Evolutionary conservation across 2,113 vertebrate genomes (phyloP).

Genomic region (Semnornis frantzii): DNA sequence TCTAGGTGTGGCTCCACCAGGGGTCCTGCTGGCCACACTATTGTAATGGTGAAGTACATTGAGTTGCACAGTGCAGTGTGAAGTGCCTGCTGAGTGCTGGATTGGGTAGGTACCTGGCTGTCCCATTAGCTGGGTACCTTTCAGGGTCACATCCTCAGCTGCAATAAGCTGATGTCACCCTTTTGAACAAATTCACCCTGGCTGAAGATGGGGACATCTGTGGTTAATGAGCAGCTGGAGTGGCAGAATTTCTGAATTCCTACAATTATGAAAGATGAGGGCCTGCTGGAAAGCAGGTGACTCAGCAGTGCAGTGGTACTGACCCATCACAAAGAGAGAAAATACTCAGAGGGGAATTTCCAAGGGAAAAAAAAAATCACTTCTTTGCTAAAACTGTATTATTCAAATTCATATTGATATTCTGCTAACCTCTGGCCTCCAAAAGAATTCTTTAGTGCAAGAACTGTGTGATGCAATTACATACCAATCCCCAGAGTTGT

Average conservation of each 20-base stretch:
- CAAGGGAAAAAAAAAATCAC: neutral
- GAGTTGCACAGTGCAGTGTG: too few species aligned
- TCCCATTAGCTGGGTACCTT: neutral
- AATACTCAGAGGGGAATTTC: neutral
- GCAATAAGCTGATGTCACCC: neutral
- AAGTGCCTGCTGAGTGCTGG: neutral
- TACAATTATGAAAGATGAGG: neutral
- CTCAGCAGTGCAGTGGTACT: neutral
- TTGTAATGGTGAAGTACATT: too few species aligned
- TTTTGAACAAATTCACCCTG: neutral
- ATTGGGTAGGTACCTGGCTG: neutral
- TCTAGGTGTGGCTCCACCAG: too few species aligned
- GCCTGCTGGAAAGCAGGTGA: neutral
- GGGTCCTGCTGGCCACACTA: too few species aligned
- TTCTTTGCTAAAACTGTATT: neutral
- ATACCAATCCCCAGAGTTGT: neutral
- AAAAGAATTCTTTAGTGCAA: neutral
- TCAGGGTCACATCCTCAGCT: neutral
- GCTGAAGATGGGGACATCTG: neutral
- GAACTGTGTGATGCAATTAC: neutral
- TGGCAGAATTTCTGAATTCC: neutral
- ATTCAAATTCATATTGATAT: constrained; percentile 1
- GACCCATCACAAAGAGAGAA: neutral
- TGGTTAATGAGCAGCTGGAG: neutral
- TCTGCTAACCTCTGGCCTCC: neutral